Conservation (phyloP, 2,888 invertebrate species). For the Helicoverpa assulta region DNA sequence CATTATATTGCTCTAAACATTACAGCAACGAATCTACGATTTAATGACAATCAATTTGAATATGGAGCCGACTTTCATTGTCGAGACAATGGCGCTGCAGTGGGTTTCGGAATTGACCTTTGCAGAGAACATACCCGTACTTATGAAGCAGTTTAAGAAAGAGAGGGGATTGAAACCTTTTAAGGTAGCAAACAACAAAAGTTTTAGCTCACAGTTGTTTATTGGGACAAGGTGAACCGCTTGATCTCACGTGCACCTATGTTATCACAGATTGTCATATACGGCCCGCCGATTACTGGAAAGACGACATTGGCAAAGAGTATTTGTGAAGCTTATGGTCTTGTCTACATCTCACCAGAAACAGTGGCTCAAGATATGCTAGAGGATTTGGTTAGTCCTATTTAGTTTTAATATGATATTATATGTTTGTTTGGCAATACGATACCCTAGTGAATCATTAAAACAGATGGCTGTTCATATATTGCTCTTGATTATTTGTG, state of each 20-base stretch:
- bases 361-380: slow-evolving; percentile 88
- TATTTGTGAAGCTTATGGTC: slow-evolving; percentile 90
- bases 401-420: background rate
- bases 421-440: too few relatives aligned
- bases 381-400: slow-evolving; percentile 87
- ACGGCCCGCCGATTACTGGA: slow-evolving; percentile 92
- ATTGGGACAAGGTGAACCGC: slow-evolving; percentile 50
- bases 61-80: slow-evolving; percentile 90
- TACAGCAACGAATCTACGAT: slow-evolving; percentile 90
- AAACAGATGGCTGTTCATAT: slow-evolving; percentile 49
- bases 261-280: slow-evolving; percentile 84
- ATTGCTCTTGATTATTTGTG: slow-evolving; percentile 27
- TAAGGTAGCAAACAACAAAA: slow-evolving; percentile 75
- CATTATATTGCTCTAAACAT: background rate
- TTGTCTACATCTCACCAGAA: slow-evolving; percentile 89
- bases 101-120: slow-evolving; percentile 90
- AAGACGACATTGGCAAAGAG: slow-evolving; percentile 91
- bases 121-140: slow-evolving; percentile 80
- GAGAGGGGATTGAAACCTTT: slow-evolving; percentile 90
- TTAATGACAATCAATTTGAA: slow-evolving; percentile 89
- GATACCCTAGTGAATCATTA: background rate
- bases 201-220: slow-evolving; percentile 25
- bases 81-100: slow-evolving; percentile 85
- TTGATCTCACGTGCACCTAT: slow-evolving; percentile 10
- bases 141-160: slow-evolving; percentile 87